Conservation (phyloP, 2,113 vertebrate species). For the Takifugu flavidus region DNA sequence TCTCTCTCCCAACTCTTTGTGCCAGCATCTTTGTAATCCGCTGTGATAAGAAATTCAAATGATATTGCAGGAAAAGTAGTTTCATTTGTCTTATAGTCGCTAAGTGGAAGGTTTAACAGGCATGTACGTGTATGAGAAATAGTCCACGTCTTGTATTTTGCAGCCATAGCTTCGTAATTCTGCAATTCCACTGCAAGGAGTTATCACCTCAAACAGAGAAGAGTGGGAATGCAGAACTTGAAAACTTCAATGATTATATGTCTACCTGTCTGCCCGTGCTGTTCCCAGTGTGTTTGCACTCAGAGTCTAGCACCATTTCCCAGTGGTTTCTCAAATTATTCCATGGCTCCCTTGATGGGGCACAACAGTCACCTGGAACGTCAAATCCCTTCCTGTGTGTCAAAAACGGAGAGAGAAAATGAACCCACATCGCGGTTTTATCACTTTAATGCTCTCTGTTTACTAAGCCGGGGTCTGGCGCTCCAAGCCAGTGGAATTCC, state of each 20-base stretch:
- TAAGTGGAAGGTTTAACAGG: too few species aligned
- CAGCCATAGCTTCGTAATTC: too few species aligned
- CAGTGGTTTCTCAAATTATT: slow-evolving; percentile 22
- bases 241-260: neutral
- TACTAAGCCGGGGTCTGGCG: neutral
- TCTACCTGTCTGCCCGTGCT: slow-evolving; percentile 19
- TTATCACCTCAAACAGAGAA: too few species aligned
- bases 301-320: slow-evolving; percentile 26
- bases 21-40: slow-evolving; percentile 40
- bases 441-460: slow-evolving; percentile 33
- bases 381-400: slow-evolving; percentile 26
- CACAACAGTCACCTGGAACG: slow-evolving; percentile 29
- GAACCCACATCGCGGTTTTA: slow-evolving; percentile 30
- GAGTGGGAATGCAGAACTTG: too few species aligned
- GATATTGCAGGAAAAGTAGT: too few species aligned
- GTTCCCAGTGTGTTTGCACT: slow-evolving; percentile 8
- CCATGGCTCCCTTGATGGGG: slow-evolving; percentile 29
- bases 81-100: too few species aligned
- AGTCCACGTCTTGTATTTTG: too few species aligned
- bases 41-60: too few species aligned
- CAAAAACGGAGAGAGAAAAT: slow-evolving; percentile 45
- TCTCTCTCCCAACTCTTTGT: slow-evolving; percentile 6
- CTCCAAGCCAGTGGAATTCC: slow-evolving; percentile 9
- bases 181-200: too few species aligned
- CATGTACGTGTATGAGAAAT: too few species aligned